Conservation (phyloP, 1,140 invertebrate genomes). For the Diachasma alloeum region DNA sequence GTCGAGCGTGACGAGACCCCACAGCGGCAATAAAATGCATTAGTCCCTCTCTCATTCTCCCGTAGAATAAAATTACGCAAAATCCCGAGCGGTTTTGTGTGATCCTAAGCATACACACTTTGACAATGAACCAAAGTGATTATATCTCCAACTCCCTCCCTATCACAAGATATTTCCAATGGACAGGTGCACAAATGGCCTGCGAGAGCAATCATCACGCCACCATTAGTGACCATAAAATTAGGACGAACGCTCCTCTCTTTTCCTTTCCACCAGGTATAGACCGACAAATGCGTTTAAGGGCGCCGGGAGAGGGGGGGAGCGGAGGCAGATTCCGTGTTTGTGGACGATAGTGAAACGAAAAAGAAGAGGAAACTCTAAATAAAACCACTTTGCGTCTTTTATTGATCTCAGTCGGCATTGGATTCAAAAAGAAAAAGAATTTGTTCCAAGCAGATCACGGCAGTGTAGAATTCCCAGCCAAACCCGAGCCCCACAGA, state of each 20-base stretch:
- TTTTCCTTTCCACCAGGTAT: background rate
- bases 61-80: background rate
- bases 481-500: background rate
- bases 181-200: slow-evolving; percentile 5
- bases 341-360: background rate
- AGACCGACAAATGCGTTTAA: background rate
- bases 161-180: background rate
- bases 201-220: background rate
- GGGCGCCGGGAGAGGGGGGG: background rate
- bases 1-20: background rate
- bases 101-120: slow-evolving; percentile 4
- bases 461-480: background rate
- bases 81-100: background rate
- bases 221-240: slow-evolving; percentile 8
- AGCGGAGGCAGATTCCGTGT: background rate
- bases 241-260: background rate
- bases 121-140: slow-evolving; percentile 9
- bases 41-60: background rate
- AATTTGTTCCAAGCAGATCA: background rate
- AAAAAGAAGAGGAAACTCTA: background rate
- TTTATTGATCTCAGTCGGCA: background rate
- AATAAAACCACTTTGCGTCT: background rate
- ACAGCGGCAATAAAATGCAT: slow-evolving; percentile 7
- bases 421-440: background rate
- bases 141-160: background rate